These are phyloP conservation scores for Drosophila nigromelanica DNA, from an alignment of 1,140 invertebrate genomes.

Conservation along the genomic window DNA sequence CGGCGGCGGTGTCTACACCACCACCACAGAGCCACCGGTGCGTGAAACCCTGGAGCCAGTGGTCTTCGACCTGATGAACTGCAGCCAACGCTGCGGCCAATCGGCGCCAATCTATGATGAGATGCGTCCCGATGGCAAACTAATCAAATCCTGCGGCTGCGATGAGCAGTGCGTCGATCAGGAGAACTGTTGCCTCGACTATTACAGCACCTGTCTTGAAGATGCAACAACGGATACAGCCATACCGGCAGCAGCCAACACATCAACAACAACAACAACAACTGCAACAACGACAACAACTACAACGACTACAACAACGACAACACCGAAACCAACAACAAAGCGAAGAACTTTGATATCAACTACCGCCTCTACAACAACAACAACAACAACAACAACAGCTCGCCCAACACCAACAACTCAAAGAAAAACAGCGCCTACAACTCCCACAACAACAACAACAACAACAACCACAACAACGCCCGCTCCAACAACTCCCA, in stretches of 20 bases:
- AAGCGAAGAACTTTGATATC: constrained; percentile 4
- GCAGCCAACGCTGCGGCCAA: constrained; percentile 57
- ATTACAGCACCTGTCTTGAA: constrained; percentile 14
- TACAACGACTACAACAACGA: neutral
- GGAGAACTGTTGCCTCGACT: constrained; percentile 65
- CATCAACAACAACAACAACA: constrained; percentile 16
- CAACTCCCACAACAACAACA: constrained; percentile 8
- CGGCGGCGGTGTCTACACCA: constrained; percentile 22
- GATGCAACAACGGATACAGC: neutral
- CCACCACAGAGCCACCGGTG: constrained; percentile 33
- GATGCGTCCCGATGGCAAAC: neutral
- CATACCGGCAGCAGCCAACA: neutral
- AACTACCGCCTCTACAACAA: neutral
- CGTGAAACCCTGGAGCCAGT: constrained; percentile 2
- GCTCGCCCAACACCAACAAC: neutral
- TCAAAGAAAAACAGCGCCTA: constrained; percentile 7
- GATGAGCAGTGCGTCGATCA: constrained; percentile 36
- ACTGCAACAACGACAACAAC: neutral
- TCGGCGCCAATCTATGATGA: neutral
- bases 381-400: constrained; percentile 11
- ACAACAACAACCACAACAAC: constrained; percentile 13
- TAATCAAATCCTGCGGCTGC: constrained; percentile 54
- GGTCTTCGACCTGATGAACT: constrained; percentile 54
- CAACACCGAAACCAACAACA: constrained; percentile 7
- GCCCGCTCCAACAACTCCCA: neutral